phyloP scores from a whole-genome alignment of 2,888 invertebrate genomes.

The Lepetodrilus schrolli region DNA sequence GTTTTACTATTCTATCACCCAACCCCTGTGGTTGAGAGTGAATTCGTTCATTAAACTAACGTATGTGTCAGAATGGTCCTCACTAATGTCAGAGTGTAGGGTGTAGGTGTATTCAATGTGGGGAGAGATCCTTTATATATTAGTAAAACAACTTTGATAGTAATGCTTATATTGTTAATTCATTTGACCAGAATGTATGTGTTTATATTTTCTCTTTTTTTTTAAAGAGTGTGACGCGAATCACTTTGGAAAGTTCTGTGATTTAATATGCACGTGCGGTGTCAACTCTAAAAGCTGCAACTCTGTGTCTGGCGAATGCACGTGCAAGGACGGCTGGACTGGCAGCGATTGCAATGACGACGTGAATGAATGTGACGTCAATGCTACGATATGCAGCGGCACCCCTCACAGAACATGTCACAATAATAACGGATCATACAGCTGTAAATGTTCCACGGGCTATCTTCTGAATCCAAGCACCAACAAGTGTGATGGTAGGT shows the following conservation, averaged over 20 bases:
- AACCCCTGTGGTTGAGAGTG: too few relatives aligned
- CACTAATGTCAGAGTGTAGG: too few relatives aligned
- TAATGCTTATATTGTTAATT: too few relatives aligned
- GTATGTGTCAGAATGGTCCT: too few relatives aligned
- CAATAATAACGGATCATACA: slow-evolving; percentile 27
- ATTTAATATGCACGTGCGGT: not conserved
- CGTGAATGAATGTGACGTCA: not conserved
- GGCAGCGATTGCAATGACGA: not conserved
- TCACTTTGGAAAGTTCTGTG: slow-evolving; percentile 12
- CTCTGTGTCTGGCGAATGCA: not conserved
- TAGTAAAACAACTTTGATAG: too few relatives aligned
- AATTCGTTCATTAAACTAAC: too few relatives aligned
- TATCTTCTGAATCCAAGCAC: not conserved
- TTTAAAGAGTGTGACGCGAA: slow-evolving; percentile 24
- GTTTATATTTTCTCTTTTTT: too few relatives aligned
- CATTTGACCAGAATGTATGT: too few relatives aligned
- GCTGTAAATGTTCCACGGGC: slow-evolving; percentile 22
- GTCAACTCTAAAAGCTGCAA: slow-evolving; percentile 10
- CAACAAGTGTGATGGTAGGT: slow-evolving; percentile 18
- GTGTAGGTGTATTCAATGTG: too few relatives aligned
- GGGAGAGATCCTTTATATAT: too few relatives aligned
- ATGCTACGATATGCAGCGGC: not conserved
- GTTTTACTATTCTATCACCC: too few relatives aligned
- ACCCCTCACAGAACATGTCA: slow-evolving; percentile 16
- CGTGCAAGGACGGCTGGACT: not conserved